Percentiles rank a stretch among this genome's conserved stretches.
Conservation (phyloP, 2,888 invertebrate species). For the Parascotia fuliginaria region DNA sequence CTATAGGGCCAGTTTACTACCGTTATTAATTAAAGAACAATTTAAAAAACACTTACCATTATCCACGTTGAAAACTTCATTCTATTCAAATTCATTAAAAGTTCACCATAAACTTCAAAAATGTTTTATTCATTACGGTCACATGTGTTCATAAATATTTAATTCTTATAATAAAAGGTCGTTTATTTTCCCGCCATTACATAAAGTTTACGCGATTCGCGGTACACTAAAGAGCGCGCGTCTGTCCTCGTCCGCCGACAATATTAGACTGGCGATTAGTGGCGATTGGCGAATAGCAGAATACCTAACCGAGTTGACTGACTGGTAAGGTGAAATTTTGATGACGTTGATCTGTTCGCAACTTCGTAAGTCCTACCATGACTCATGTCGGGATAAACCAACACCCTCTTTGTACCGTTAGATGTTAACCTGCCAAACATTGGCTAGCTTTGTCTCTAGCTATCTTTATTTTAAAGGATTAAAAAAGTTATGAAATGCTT, state of each 20-base stretch:
- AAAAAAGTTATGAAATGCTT: too few species aligned
- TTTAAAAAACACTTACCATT: constrained; percentile 49
- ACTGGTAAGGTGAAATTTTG: constrained; percentile 45
- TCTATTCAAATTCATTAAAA: constrained; percentile 43
- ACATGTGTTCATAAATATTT: too few species aligned
- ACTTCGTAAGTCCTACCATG: constrained; percentile 29
- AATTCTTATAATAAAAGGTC: constrained; percentile 11
- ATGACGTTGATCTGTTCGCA: constrained; percentile 46
- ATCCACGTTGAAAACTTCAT: constrained; percentile 61
- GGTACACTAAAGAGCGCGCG: constrained; percentile 47
- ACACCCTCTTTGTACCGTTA: background rate
- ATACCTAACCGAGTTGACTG: constrained; percentile 40
- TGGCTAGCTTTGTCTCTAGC: too few species aligned
- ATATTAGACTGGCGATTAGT: constrained; percentile 56
- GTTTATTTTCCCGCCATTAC: constrained; percentile 69
- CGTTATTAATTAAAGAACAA: background rate
- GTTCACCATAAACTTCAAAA: constrained; percentile 38
- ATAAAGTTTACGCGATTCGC: constrained; percentile 72
- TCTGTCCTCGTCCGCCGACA: constrained; percentile 53
- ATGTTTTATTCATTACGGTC: constrained; percentile 32
- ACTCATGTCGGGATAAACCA: constrained; percentile 22
- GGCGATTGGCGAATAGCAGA: constrained; percentile 50
- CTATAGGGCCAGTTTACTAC: too few species aligned
- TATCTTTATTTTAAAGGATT: too few species aligned
- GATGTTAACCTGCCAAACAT: too few species aligned